Evolutionary conservation across 2,797 vertebrate species (phyloP), one percentile per base, ranked within the genome.

Genomic region (Orientallactaga sibirica): DNA sequence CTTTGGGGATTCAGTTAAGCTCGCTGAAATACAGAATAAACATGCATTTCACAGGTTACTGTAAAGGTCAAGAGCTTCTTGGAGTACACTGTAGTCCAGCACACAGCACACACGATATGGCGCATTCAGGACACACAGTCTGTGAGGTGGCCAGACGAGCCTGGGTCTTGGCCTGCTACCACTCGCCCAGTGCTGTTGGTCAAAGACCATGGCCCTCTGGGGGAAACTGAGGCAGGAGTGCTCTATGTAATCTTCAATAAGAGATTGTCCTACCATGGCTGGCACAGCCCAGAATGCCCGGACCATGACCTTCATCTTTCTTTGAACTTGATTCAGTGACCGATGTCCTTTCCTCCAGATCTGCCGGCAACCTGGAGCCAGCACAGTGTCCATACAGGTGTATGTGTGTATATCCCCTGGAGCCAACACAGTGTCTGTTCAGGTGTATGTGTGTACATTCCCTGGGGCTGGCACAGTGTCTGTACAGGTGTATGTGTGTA

Each of bases 331-430:
- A 64, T 15, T 68, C 73, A 9, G 15, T 0, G 25, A 11, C 75
- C 62, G 10, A 2, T 15, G 29, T 4, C 19, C 14, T 25, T 6
- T 43, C 37, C 43, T 68, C n/a, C 1, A 1, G 7, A 1, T 3
- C 43, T 0, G 0, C 3, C 67, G 14, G 22, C 29, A 52, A 0
- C 48, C 79, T 61, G 3, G 20, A 2, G 22, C 37, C 18, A 25
- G 74, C n/a, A 43, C 19, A 19, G 25, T 15, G 0, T 10, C n/a
- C 29, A 11, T 55, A 2, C 4, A n/a, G 67, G 48, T 84, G 20
- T 15, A 8, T 55, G 14, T 33, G 20, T 52, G 43, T 22, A 67
- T 19, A 52, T 37, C 2, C 33, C 33, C 33, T 37, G 33, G 33
- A 2, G 33, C 33, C 33, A 2, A 2, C 33, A 37, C 33, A 37